These are phyloP conservation scores for Holacanthella duospinosa DNA, from an alignment of 2,888 invertebrate genomes.

Conservation along the genomic window DNA sequence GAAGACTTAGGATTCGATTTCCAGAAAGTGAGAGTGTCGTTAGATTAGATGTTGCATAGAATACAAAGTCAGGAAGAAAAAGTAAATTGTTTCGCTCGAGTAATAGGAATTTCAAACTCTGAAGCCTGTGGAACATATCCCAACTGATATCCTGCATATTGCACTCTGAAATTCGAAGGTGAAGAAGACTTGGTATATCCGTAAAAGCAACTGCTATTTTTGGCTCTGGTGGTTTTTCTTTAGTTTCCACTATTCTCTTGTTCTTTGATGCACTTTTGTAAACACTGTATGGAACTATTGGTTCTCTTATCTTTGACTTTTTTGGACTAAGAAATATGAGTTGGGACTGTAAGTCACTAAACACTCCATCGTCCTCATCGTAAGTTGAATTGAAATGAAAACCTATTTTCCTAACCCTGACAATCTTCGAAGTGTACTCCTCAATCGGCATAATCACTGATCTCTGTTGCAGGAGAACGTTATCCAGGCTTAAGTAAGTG, in stretches of 20 bases:
- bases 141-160: constrained; percentile 53
- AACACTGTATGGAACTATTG: constrained; percentile 54
- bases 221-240: constrained; percentile 40
- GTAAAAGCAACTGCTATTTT: constrained; percentile 42
- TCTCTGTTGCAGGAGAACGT: constrained; percentile 19
- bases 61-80: constrained; percentile 57
- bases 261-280: constrained; percentile 43
- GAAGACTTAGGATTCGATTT: constrained; percentile 53
- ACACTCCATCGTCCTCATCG: constrained; percentile 12
- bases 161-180: constrained; percentile 53
- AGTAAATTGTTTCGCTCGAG: constrained; percentile 54
- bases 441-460: constrained; percentile 14
- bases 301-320: constrained; percentile 34
- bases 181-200: constrained; percentile 47
- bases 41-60: constrained; percentile 56
- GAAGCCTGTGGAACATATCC: constrained; percentile 58
- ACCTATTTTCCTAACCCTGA: not conserved
- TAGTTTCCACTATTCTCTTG: not conserved
- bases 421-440: not conserved
- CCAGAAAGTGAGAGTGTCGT: constrained; percentile 54
- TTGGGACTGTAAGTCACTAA: constrained; percentile 24
- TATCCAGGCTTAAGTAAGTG: constrained; percentile 27
- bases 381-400: not conserved
- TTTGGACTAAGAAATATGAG: constrained; percentile 18
- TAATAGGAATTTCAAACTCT: constrained; percentile 51